Evolutionary conservation across 1,140 invertebrate species (phyloP), one percentile per base, ranked within the genome.

Genomic region (Coenobita brevimanus): DNA sequence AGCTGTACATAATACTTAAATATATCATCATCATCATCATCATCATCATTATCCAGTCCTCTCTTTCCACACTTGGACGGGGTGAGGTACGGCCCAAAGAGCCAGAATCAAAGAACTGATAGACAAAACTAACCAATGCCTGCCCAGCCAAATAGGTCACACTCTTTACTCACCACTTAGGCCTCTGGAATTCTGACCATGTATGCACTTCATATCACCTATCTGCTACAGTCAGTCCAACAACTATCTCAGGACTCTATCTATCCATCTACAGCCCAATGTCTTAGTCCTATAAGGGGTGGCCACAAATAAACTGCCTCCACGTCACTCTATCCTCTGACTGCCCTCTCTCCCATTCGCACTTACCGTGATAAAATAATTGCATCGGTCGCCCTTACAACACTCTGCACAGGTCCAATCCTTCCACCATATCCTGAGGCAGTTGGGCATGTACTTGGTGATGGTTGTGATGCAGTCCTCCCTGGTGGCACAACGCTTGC

Each of bases 361-460:
- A 95, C 97, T 97, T 94, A 99, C 98, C 91, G 99, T 97, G 36
- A 98, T 95, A 92, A 96, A 99, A 92, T 98, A 99, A 92, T 99
- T 99, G 92, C 98, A 99, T 85, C 97, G 94, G 93, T 99, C 98
- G 64, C 98, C 98, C 91, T 96, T 95, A 92, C 98, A 99, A 93
- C 98, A 99, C 92, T 99, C 98, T 0, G 96, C 96, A 94, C 98
- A 99, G 89, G 96, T 95, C 98, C 98, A 99, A 93, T 99, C 98
- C 92, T 98, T 95, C 91, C 99, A 99, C 97, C 97, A 99, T 91
- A 99, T 97, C 91, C 98, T 95, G 27, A 97, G 97, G 92, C 98
- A 99, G 89, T 95, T 94, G 17, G 94, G 93, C 94, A 97, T 97
- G 89, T 95, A 95, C 30, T 93, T 93, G 78, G 93, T 94, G 90